Base-by-base conservation (phyloP, 1,140 invertebrate genomes). In the Hylaeus volcanicus region DNA sequence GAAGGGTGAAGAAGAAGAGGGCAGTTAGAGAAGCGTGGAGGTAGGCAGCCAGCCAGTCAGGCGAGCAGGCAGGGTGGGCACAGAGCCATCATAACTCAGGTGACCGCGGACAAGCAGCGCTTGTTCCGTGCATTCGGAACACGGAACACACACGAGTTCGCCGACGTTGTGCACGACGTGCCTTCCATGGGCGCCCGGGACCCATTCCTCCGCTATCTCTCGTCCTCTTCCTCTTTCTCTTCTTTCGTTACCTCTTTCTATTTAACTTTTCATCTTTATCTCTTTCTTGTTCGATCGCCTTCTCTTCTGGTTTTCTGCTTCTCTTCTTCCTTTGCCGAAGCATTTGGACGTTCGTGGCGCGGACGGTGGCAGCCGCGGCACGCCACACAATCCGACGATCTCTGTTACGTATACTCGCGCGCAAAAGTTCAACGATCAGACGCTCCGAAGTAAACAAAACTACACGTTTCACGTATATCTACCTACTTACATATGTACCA, bases 91-190 rank as follows among this genome's bases (percentile, higher is more conserved):
- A 91, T 92, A 92, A 92, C 88, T 92, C 90, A 91, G 89, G 88
- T 89, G 88, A 86, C 84, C 85, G 89, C 86, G 86, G 89, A 91
- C 89, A 91, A 89, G 88, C 89, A 89, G 86, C 88, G 89, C 90
- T 91, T 91, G 90, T 91, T 91, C 88, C 85, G 78, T 89, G 90
- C 90, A 90, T 89, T 90, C 85, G 90, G 87, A 91, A 91, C 90
- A 91, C 79, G 87, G 84, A 86, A 89, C 90, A 90, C 89, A 89
- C 90, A 90, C 88, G 89, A 88, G 86, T 85, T 81, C 76, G 85
- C 82, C 83, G 82, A 81, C 87, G 82, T 87, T 86, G 82, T 77
- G 87, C 85, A 87, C 76, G 81, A 85, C 86, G 79, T 81, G 84
- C 74, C 81, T 71, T 68, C 79, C 78, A 74, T 74, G 68, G 74